These are phyloP conservation scores for Latrodectus geometricus DNA, from an alignment of 1,140 invertebrate species.

Conservation along the genomic window DNA sequence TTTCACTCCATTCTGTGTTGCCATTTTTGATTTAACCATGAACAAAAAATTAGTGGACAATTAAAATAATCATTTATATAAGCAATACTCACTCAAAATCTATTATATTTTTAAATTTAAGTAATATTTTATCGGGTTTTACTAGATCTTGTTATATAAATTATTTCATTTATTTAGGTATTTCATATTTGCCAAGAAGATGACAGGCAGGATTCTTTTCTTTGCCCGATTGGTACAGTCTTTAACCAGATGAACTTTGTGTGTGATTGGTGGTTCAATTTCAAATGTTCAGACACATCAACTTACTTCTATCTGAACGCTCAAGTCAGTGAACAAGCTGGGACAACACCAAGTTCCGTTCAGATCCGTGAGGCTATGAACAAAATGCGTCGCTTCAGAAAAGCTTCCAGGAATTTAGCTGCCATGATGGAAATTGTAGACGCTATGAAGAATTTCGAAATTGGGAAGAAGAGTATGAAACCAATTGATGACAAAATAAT, in stretches of 20 bases:
- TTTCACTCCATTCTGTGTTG: too few species aligned
- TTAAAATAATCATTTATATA: not conserved
- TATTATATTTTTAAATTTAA: not conserved
- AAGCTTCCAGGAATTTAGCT: not conserved
- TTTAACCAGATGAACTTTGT: slow-evolving; percentile 65
- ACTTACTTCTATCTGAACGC: slow-evolving; percentile 34
- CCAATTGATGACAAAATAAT: not conserved
- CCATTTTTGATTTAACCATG: too few species aligned
- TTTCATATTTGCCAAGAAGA: slow-evolving; percentile 92
- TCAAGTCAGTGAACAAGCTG: not conserved
- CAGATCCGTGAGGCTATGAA: not conserved
- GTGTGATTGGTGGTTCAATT: slow-evolving; percentile 85
- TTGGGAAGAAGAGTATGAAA: not conserved
- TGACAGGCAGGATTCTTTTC: slow-evolving; percentile 80
- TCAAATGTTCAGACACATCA: slow-evolving; percentile 75
- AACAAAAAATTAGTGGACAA: too few species aligned
- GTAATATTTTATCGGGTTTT: too few species aligned
- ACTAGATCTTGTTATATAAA: too few species aligned
- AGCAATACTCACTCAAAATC: not conserved
- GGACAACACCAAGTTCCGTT: not conserved
- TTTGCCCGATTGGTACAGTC: slow-evolving; percentile 66
- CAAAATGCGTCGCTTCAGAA: slow-evolving; percentile 2
- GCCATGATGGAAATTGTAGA: not conserved
- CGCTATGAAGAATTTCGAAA: not conserved
- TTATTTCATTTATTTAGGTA: slow-evolving; percentile 69